Evolutionary conservation across 2,888 invertebrate species (phyloP).

Genomic region (Macrosoma leucophasiata): DNA sequence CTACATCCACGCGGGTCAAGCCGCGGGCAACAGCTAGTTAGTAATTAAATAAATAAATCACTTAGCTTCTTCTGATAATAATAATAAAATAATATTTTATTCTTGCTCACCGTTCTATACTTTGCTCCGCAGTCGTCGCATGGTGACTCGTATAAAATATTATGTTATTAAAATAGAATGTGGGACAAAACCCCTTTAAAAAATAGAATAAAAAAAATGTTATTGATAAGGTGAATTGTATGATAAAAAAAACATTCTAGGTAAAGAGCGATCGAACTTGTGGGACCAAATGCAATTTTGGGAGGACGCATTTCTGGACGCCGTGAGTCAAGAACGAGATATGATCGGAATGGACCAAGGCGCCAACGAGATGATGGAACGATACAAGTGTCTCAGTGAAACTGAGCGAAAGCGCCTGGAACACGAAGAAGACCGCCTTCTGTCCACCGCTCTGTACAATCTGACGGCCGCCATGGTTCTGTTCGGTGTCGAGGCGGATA

Average conservation of each 20-base stretch:
- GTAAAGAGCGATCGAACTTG: conserved; percentile 88
- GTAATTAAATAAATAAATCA: too few relatives aligned
- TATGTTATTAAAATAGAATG: conserved; percentile 1
- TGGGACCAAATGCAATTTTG: conserved; percentile 99
- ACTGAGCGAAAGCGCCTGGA: conserved; percentile 96
- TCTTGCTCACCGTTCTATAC: too few relatives aligned
- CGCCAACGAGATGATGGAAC: conserved; percentile 99
- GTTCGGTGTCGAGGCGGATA: conserved; percentile 89
- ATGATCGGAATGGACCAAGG: conserved; percentile 99
- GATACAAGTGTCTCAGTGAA: conserved; percentile 94
- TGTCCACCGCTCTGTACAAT: conserved; percentile 97
- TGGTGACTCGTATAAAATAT: conserved; percentile 6
- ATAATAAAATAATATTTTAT: too few relatives aligned
- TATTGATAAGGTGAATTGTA: too few relatives aligned
- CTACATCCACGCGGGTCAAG: too few relatives aligned
- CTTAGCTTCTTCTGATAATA: too few relatives aligned
- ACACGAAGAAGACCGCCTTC: conserved; percentile 96
- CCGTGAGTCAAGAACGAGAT: conserved; percentile 97
- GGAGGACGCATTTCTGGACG: conserved; percentile 99
- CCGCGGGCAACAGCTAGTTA: too few relatives aligned
- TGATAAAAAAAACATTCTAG: too few relatives aligned
- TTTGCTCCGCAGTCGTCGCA: too few relatives aligned
- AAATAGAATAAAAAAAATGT: neutral
- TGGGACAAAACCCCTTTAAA: too few relatives aligned
- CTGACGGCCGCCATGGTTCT: conserved; percentile 96